These are phyloP conservation scores for Meteorus sp. DNA, from an alignment of 1,140 invertebrate species.

Conservation along the genomic window DNA sequence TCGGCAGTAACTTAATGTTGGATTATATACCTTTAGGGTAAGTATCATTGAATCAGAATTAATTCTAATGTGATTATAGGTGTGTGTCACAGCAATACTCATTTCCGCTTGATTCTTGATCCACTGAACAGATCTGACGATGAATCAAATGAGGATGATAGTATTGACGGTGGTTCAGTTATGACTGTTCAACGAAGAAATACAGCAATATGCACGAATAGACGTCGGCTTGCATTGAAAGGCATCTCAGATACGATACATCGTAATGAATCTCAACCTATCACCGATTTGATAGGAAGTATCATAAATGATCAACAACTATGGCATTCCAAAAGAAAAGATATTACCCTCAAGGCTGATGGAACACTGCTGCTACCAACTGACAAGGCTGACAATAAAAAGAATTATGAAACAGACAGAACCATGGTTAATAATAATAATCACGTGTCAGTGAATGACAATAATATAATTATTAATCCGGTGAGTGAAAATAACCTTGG, in stretches of 20 bases:
- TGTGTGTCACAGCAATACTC: no score
- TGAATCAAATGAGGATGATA: conserved; percentile 34
- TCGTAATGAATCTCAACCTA: background rate
- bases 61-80: background rate
- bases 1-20: conserved; percentile 45
- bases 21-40: conserved; percentile 53
- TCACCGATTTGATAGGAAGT: conserved; percentile 67
- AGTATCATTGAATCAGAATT: conserved; percentile 29
- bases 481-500: conserved; percentile 39
- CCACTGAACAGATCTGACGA: conserved; percentile 55
- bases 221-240: conserved; percentile 54
- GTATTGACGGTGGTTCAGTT: conserved; percentile 33
- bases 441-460: conserved; percentile 7
- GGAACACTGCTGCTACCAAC: conserved; percentile 59
- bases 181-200: conserved; percentile 40
- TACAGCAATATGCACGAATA: conserved; percentile 38
- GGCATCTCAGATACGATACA: conserved; percentile 35
- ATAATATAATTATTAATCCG: conserved; percentile 2
- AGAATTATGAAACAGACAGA: conserved; percentile 42
- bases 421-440: conserved; percentile 11
- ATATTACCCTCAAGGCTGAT: conserved; percentile 65
- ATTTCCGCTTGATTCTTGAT: no score
- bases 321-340: conserved; percentile 68
- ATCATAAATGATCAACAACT: conserved; percentile 76
- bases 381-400: conserved; percentile 47